Base-by-base conservation (phyloP, 2,113 vertebrate species). In the Channa argus region DNA sequence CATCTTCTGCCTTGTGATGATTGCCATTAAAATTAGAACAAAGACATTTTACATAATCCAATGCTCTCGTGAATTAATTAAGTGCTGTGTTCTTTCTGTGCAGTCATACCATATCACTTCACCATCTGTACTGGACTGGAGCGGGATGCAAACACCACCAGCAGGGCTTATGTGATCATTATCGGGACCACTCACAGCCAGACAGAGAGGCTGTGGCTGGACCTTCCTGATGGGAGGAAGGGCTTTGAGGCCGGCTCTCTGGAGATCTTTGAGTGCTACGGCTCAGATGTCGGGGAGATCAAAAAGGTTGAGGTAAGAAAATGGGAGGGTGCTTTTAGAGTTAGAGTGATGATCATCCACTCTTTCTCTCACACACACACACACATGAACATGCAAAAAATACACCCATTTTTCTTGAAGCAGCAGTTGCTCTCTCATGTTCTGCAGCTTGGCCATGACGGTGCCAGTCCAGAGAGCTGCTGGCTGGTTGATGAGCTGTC, bases 391-490 rank as follows among this genome's bases (percentile, higher is more conserved):
- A 65, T 55, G 38, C 54, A 50, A 70, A 62, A 75, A 75, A 86
- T 39, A 69, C 50, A 54, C 59, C 77, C 66, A 55, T 50, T 15
- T 54, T 41, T 56, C 41, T 65, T 5, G 47, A 53, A 59, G 56
- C 83, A 76, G 88, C 75, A 72, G 76, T 74, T 64, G 61, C 56
- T 75, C 56, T 53, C 34, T 43, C 34, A 39, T 44, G 24, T 24
- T 72, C 63, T 72, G 15, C 87, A 99, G 98, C 92, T 99, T 33
- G 98, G 98, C 50, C 98, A 99, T 0, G 97, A 99, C 0, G 98
- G 98, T 0, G 96, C 95, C 34, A 97, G 98, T 8, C 96, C 98
- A 0, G 98, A 99, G 88, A 99, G 98, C 92, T 99, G 97, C 92
- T 99, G 98, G 98, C 70, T 99, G 77, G 89, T 99, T 83, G 96